Percentiles rank a stretch among this genome's conserved stretches.
phyloP scores from a whole-genome alignment of 2,888 invertebrate species.

The Protonemura montana region DNA sequence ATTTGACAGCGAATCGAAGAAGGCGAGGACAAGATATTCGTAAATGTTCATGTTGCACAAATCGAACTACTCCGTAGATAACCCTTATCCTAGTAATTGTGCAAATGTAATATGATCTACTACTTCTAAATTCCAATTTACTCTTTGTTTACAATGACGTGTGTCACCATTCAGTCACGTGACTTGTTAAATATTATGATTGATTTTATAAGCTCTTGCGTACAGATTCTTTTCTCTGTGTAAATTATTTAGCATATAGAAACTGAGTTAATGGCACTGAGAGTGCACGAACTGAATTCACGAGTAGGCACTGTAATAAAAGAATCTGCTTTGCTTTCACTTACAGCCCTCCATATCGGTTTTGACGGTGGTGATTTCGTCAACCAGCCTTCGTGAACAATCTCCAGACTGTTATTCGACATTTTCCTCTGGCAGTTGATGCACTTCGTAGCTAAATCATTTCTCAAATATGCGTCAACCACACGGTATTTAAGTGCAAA shows the following conservation, averaged over 20 bases:
- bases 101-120: background rate
- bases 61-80: background rate
- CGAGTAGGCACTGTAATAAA: background rate
- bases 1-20: background rate
- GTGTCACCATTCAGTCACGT: background rate
- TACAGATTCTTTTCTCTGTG: background rate
- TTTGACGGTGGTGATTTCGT: conserved; percentile 95
- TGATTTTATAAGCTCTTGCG: background rate
- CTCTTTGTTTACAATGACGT: conserved; percentile 12
- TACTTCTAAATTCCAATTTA: background rate
- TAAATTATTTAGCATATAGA: background rate
- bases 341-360: conserved; percentile 92
- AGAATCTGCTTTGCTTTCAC: conserved; percentile 57
- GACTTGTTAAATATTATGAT: conserved; percentile 5
- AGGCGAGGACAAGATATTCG: background rate
- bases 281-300: background rate
- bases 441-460: background rate
- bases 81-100: background rate
- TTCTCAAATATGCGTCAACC: background rate
- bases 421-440: conserved; percentile 51
- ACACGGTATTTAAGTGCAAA: background rate
- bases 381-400: conserved; percentile 91
- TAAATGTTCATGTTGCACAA: background rate
- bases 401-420: conserved; percentile 69
- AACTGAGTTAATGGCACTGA: background rate